Evolutionary conservation across 2,888 invertebrate species (phyloP).

Genomic region (Cryptus armator): DNA sequence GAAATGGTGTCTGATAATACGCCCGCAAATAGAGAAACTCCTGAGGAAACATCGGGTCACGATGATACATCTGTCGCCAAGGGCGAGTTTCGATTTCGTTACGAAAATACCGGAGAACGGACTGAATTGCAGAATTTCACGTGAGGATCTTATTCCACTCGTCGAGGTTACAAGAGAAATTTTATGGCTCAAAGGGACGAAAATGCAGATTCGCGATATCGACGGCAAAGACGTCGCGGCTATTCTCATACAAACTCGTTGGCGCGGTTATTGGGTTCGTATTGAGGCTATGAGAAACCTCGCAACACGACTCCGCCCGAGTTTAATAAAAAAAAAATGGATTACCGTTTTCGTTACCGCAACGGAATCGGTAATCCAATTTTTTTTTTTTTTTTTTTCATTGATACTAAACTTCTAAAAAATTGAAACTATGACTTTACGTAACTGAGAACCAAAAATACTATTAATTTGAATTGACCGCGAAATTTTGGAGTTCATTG

Average conservation of each 20-base stretch:
- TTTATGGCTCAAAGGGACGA: constrained; percentile 66
- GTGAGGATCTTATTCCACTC: constrained; percentile 67
- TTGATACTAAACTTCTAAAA: no score
- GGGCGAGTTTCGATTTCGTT: constrained; percentile 63
- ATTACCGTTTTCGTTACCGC: no score
- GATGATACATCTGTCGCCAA: constrained; percentile 67
- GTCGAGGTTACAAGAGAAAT: constrained; percentile 53
- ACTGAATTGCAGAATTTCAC: constrained; percentile 58
- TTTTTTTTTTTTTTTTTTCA: no score
- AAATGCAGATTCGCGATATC: constrained; percentile 64
- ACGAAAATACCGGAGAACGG: constrained; percentile 71
- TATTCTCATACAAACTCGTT: constrained; percentile 71
- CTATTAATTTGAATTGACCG: no score
- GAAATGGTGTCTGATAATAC: constrained; percentile 71
- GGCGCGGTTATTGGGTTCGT: constrained; percentile 74
- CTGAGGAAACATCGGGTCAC: constrained; percentile 64
- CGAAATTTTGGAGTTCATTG: no score
- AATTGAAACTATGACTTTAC: no score
- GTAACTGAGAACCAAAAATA: no score
- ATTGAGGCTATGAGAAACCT: background rate
- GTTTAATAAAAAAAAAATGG: background rate
- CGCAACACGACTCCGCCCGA: background rate
- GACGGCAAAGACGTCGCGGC: constrained; percentile 70
- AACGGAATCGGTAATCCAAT: no score
- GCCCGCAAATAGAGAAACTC: constrained; percentile 72